Base-by-base conservation (phyloP, 2,888 invertebrate species). In the Sinohyriopsis cumingii region DNA sequence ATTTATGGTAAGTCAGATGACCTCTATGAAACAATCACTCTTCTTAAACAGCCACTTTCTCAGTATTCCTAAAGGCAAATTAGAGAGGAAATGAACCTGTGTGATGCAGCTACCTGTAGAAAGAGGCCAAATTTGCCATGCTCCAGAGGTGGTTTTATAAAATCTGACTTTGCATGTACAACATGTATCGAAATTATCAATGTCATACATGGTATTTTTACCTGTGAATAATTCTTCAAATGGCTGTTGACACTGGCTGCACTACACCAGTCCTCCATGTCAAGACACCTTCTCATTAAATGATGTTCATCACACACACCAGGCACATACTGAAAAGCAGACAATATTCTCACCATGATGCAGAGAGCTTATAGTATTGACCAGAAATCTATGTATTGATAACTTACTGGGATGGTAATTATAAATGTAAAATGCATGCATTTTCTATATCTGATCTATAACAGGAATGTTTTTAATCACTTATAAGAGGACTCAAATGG, bases 191-290 rank as follows among this genome's bases (percentile, higher is more conserved):
- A 45, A 45, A 45, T 12, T 45, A 45, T 45, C 3, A 45, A 45
- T 45, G 45, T 3, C 45, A 45, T 45, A 45, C 12, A 45, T 45
- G 45, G 33, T 33, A 33, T 63, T 59, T 66, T 60, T 73, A 86
- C 86, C 86, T 85, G 86, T 28, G 82, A 68, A 63, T 81, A 82
- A 61, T 83, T 76, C 7, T 78, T 73, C 22, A 81, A 78, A 63
- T 83, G 76, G 1, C 79, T 45, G 64, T 80, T 78, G 25, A 87
- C 75, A 62, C 80, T 80, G 3, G 82, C 82, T 45, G 86, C 86
- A 59, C 81, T 80, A 45, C 76, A 72, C 84, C 85, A 86, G 67
- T 86, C 85, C 28, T 72, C 63, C 20, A 81, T 69, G 59, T 84
- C 84, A 4, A 85, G 73, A 77, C 82, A 84, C 63, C 75, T 71